Evolutionary conservation across 2,888 invertebrate species (phyloP).

Genomic region (Aphodius sticticus): DNA sequence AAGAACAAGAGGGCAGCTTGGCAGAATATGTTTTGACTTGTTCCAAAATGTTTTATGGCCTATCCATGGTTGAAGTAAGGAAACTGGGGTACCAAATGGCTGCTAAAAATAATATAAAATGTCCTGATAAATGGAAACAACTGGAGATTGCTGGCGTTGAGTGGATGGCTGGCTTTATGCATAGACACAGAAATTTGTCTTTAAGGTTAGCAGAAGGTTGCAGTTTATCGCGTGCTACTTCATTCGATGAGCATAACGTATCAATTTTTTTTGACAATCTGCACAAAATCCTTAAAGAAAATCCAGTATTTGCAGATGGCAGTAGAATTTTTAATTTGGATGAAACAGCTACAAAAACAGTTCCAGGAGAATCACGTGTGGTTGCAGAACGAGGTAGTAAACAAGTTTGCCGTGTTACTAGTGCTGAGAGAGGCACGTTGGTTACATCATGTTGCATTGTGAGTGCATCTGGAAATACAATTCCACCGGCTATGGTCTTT

Average conservation of each 20-base stretch:
- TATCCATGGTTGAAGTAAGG: too few relatives aligned
- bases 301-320: slow-evolving; percentile 36
- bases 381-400: slow-evolving; percentile 42
- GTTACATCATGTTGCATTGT: slow-evolving; percentile 52
- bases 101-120: slow-evolving; percentile 6
- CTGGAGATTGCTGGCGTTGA: slow-evolving; percentile 38
- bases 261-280: slow-evolving; percentile 36
- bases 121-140: slow-evolving; percentile 39
- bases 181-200: slow-evolving; percentile 37
- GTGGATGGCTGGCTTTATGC: slow-evolving; percentile 41
- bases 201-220: slow-evolving; percentile 43
- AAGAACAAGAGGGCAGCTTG: too few relatives aligned
- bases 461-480: slow-evolving; percentile 46
- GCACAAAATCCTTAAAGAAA: slow-evolving; percentile 14
- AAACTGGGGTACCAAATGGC: too few relatives aligned
- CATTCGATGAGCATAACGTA: slow-evolving; percentile 44
- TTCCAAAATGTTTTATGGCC: too few relatives aligned
- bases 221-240: slow-evolving; percentile 42
- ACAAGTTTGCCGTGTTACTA: slow-evolving; percentile 50
- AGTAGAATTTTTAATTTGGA: slow-evolving; percentile 44
- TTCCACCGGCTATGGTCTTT: slow-evolving; percentile 54
- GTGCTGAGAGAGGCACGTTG: slow-evolving; percentile 52
- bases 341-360: slow-evolving; percentile 44
- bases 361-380: slow-evolving; percentile 41
- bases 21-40: too few relatives aligned